Conservation (phyloP, 1,140 invertebrate species). For the Drosophila watanabei region DNA sequence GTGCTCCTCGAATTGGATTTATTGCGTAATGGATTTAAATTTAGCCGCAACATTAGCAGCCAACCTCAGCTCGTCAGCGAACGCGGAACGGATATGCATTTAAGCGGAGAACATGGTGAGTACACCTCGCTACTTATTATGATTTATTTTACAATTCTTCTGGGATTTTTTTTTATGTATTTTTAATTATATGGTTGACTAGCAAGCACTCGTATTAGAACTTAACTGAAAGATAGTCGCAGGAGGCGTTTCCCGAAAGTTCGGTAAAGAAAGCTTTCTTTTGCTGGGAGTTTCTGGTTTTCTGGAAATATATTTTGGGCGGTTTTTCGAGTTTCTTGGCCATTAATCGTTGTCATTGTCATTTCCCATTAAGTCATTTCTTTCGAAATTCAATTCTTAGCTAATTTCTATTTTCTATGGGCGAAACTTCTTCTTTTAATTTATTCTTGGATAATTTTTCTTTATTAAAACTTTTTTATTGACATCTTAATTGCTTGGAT, state of each 20-base stretch:
- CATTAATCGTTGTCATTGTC: conserved; percentile 1
- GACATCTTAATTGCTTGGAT: conserved; percentile 43
- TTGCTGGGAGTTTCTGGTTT: background rate
- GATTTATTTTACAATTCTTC: conserved; percentile 27
- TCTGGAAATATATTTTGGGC: conserved; percentile 7
- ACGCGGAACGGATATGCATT: conserved; percentile 76
- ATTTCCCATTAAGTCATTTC: conserved; percentile 28
- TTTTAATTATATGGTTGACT: conserved; percentile 9
- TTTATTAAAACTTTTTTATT: conserved; percentile 42
- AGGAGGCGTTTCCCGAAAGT: conserved; percentile 45
- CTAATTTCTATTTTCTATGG: conserved; percentile 47
- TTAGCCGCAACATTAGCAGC: conserved; percentile 69
- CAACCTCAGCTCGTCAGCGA: conserved; percentile 29
- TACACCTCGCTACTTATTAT: conserved; percentile 1
- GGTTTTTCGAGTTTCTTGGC: background rate
- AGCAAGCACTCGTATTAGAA: background rate
- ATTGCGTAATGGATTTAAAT: conserved; percentile 82
- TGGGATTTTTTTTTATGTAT: background rate
- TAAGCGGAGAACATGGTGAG: conserved; percentile 73
- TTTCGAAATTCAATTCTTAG: conserved; percentile 18
- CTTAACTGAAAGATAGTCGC: background rate
- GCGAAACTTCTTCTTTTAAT: conserved; percentile 34
- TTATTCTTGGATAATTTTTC: conserved; percentile 49
- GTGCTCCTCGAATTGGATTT: conserved; percentile 65
- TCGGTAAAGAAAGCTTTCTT: conserved; percentile 57